Evolutionary conservation across 2,888 invertebrate genomes (phyloP).

Genomic region (Monochamus alternatus): DNA sequence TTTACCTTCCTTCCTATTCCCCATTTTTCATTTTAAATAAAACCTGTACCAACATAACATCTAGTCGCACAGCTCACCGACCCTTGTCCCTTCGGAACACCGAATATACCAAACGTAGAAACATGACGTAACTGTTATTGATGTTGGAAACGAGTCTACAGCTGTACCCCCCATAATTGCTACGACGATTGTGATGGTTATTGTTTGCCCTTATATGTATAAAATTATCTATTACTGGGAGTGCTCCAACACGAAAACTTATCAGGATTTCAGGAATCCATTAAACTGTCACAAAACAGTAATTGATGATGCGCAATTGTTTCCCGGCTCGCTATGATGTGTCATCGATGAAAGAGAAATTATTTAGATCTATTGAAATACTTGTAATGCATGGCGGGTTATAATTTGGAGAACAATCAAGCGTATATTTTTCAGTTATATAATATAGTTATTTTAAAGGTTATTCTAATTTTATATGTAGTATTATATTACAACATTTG

Average conservation of each 20-base stretch:
- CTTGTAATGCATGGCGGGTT: too few relatives aligned
- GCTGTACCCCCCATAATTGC: background rate
- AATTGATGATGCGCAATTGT: background rate
- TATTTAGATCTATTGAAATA: background rate
- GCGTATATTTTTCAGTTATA: too few relatives aligned
- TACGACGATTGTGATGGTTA: background rate
- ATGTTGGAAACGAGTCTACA: background rate
- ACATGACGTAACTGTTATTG: background rate
- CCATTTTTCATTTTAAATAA: background rate
- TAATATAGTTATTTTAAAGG: too few relatives aligned
- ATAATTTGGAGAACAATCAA: too few relatives aligned
- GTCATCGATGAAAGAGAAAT: background rate
- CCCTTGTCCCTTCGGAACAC: background rate
- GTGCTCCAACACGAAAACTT: conserved; percentile 9
- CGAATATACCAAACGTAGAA: background rate
- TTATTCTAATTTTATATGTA: too few relatives aligned
- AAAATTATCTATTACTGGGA: conserved; percentile 2
- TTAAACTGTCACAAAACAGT: conserved; percentile 1
- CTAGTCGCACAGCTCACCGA: background rate
- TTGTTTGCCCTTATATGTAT: conserved; percentile 6
- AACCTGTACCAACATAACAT: background rate
- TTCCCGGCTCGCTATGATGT: background rate
- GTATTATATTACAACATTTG: too few relatives aligned
- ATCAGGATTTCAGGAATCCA: background rate
- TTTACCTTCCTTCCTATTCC: background rate